These are phyloP conservation scores for Prosapia bicincta DNA, from an alignment of 2,888 invertebrate genomes.

Conservation along the genomic window DNA sequence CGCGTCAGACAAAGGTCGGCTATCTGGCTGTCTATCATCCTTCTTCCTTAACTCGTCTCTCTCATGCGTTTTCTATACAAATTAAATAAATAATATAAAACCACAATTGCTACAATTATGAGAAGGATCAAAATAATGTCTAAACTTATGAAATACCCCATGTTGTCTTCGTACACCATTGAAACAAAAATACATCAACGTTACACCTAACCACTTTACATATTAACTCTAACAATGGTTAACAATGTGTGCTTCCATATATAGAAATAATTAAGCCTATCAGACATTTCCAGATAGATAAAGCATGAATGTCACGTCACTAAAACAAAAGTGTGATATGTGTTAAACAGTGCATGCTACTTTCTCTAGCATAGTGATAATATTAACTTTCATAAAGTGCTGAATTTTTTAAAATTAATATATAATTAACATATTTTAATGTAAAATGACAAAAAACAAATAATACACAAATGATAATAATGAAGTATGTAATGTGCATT, in stretches of 20 bases:
- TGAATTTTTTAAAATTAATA: too few relatives aligned
- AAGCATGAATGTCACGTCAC: not conserved
- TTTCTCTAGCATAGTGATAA: not conserved
- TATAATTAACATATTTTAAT: too few relatives aligned
- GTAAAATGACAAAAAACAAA: too few relatives aligned
- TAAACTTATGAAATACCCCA: not conserved
- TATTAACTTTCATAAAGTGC: not conserved
- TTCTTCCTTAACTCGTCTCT: conserved; percentile 6
- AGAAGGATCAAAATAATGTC: not conserved
- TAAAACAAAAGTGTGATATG: not conserved
- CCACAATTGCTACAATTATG: not conserved
- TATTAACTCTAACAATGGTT: not conserved
- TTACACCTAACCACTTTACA: too few relatives aligned
- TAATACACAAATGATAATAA: too few relatives aligned
- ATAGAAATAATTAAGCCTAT: not conserved
- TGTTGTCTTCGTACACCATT: not conserved
- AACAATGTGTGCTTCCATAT: not conserved
- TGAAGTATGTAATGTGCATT: too few relatives aligned
- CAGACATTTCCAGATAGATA: not conserved
- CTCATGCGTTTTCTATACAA: conserved; percentile 1
- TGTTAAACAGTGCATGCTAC: not conserved
- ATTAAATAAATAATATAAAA: not conserved
- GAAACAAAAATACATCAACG: not conserved
- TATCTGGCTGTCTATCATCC: conserved; percentile 41
- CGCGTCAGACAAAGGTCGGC: conserved; percentile 64